Evolutionary conservation across 2,888 invertebrate genomes (phyloP), one percentile per base, ranked within the genome.

Genomic region (Gisinianus flammeolus): DNA sequence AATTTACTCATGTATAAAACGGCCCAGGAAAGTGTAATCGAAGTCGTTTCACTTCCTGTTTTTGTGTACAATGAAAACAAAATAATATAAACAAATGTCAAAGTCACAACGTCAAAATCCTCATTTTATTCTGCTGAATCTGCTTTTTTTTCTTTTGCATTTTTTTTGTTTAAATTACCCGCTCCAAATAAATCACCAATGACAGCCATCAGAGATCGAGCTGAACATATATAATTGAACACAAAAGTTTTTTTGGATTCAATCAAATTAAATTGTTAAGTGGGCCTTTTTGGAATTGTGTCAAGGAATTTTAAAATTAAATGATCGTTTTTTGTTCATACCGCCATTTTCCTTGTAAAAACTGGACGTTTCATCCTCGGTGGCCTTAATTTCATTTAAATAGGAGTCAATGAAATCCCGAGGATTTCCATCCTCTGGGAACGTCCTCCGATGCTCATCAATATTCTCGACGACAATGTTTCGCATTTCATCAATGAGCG

Each of bases 181-280:
- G 72, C 72, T 19, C 56, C 54, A 31, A 72, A 72, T 6, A 72
- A 22, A 62, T 72, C 62, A 24, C 4, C 6, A 62, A 62, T 62
- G 5, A 62, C 62, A 4, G 62, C 62, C 2, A 4, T 26, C 3
- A 62, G 3, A 6, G 62, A 62, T 28, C 12, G 24, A 62, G 24
- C 62, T 62, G 26, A 62, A 62, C n/a, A 54, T 4, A 54, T 8
- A n/a, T n/a, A 54, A n/a, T 19, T 12, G 4, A 54, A 54, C n/a
- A n/a, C n/a, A 54, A 54, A 54, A 54, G 16, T 10, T 10, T 10
- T 6, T 44, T 10, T 10, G 44, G 44, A 16, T 44, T 44, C 6
- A 44, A 10, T 44, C 6, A 6, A 44, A 44, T 44, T 44, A 44
- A 44, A 44, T 44, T 44, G 16, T 44, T 16, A 44, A 44, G n/a